These are phyloP conservation scores for Neoniphon sammara DNA, from an alignment of 2,797 vertebrate genomes.

Conservation along the genomic window DNA sequence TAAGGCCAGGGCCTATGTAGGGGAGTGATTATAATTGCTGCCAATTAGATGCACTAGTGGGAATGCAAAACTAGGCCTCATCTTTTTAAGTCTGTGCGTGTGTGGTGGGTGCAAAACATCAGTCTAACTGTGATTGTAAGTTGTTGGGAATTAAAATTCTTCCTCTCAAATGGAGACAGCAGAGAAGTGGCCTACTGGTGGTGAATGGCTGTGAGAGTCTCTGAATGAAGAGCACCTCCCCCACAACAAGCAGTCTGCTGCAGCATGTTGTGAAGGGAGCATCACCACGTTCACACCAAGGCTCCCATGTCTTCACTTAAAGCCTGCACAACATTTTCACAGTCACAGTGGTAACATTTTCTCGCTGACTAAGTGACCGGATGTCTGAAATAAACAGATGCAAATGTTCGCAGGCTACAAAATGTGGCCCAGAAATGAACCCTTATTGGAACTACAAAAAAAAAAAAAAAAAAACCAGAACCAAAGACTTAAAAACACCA, in stretches of 20 bases:
- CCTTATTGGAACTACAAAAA: too few relatives aligned
- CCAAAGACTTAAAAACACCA: not conserved
- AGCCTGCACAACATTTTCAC: too few relatives aligned
- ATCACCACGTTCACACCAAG: constrained; percentile 39
- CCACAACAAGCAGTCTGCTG: constrained; percentile 56
- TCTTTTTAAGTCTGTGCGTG: not conserved
- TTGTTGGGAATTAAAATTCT: not conserved
- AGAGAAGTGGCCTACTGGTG: constrained; percentile 8
- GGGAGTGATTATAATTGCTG: not conserved
- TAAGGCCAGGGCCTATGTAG: not conserved
- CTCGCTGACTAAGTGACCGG: too few relatives aligned
- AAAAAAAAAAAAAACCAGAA: too few relatives aligned
- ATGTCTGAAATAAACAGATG: too few relatives aligned
- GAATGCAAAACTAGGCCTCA: not conserved
- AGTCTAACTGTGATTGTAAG: not conserved
- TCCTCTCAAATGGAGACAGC: constrained; percentile 32
- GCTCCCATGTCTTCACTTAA: too few relatives aligned
- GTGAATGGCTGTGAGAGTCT: constrained; percentile 37
- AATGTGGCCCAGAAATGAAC: too few relatives aligned
- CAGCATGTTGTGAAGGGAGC: constrained; percentile 39
- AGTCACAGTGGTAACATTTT: too few relatives aligned
- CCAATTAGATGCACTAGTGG: not conserved
- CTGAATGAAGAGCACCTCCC: constrained; percentile 71
- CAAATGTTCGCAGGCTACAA: too few relatives aligned
- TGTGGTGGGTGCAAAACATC: not conserved